Evolutionary conservation across 2,888 invertebrate species (phyloP).

Genomic region (Ophion costatus): DNA sequence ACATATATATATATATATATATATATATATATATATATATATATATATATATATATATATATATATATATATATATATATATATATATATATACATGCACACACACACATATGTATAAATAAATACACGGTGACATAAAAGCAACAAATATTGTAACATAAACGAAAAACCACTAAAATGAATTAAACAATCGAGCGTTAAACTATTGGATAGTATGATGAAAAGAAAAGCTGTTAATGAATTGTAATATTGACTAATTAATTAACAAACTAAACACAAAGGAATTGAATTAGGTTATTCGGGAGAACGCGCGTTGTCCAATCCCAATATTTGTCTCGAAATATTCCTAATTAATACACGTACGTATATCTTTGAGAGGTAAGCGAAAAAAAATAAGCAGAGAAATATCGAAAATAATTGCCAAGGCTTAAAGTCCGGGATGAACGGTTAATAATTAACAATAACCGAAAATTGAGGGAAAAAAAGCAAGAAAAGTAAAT

Average conservation of each 20-base stretch:
- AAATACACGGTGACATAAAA: slow-evolving; percentile 55
- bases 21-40: slow-evolving; percentile 21
- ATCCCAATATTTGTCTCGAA: slow-evolving; percentile 76
- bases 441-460: slow-evolving; percentile 45
- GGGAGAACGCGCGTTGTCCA: slow-evolving; percentile 78
- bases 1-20: slow-evolving; percentile 43
- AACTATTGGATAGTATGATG: slow-evolving; percentile 76
- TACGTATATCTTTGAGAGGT: slow-evolving; percentile 56
- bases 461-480: slow-evolving; percentile 44
- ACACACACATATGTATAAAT: slow-evolving; percentile 52
- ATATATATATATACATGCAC: slow-evolving; percentile 11
- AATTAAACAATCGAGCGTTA: slow-evolving; percentile 71
- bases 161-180: slow-evolving; percentile 70
- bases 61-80: slow-evolving; percentile 49
- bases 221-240: slow-evolving; percentile 77
- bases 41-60: slow-evolving; percentile 58
- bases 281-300: slow-evolving; percentile 83
- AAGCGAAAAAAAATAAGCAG: slow-evolving; percentile 9
- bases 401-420: slow-evolving; percentile 35
- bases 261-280: slow-evolving; percentile 81
- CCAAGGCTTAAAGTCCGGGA: slow-evolving; percentile 24
- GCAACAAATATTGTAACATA: slow-evolving; percentile 73
- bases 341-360: slow-evolving; percentile 74
- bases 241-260: slow-evolving; percentile 80
- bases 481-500: slow-evolving; percentile 34